Evolutionary conservation across 92 coral and sea anemone genomes (phyloP).

Genomic region (Epizoanthus rinbou): DNA sequence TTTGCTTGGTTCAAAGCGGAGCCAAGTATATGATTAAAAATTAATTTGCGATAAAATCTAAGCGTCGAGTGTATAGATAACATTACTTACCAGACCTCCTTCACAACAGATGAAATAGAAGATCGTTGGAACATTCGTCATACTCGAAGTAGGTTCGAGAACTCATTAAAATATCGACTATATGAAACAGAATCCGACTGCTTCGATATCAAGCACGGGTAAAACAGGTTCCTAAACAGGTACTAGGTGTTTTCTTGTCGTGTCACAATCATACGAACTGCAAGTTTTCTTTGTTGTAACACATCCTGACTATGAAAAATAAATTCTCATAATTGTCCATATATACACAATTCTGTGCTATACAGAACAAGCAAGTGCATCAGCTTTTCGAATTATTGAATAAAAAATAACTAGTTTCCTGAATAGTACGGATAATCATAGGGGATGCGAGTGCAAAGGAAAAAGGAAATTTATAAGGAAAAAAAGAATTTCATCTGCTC

Average conservation of each 20-base stretch:
- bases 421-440: too few relatives aligned
- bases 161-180: background rate
- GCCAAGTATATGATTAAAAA: conserved; percentile 23
- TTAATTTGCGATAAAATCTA: background rate
- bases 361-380: too few relatives aligned
- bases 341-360: too few relatives aligned
- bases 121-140: conserved; percentile 62
- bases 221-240: conserved; percentile 13
- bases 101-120: conserved; percentile 77
- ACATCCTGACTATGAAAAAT: background rate
- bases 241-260: background rate
- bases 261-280: background rate
- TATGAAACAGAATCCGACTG: background rate
- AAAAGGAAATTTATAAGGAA: too few relatives aligned
- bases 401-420: too few relatives aligned
- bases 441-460: too few relatives aligned
- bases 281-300: background rate
- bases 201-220: background rate
- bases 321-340: too few relatives aligned
- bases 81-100: conserved; percentile 62
- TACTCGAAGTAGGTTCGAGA: background rate
- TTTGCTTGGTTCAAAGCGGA: conserved; percentile 13
- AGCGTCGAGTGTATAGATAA: background rate
- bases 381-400: too few relatives aligned
- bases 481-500: too few relatives aligned